Evolutionary conservation across 2,797 vertebrate species (phyloP).

Genomic region (Nasua narica): DNA sequence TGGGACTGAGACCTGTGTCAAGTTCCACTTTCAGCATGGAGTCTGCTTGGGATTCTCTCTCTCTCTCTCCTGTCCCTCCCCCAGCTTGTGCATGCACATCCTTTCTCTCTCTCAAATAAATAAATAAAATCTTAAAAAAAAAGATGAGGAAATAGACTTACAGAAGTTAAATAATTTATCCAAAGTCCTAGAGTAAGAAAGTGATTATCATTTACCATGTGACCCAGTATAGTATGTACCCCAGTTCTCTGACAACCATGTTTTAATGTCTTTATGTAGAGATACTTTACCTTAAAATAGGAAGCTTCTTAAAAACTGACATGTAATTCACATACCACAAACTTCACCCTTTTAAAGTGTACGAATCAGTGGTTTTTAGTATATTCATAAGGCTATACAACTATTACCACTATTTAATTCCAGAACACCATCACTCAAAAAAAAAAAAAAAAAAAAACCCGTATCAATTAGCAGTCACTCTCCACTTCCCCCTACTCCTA

Average conservation of each 20-base stretch:
- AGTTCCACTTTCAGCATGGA: background rate
- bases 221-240: background rate
- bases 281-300: background rate
- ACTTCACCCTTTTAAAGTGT: background rate
- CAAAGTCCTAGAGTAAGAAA: background rate
- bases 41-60: background rate
- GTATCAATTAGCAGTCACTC: background rate
- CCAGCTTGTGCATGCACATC: background rate
- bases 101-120: background rate
- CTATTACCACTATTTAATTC: background rate
- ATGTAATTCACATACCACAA: background rate
- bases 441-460: background rate
- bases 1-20: background rate
- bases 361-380: background rate
- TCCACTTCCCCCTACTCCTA: background rate
- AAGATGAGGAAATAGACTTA: background rate
- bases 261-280: background rate
- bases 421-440: background rate
- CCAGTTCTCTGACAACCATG: background rate
- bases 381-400: background rate
- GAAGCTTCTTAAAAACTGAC: background rate
- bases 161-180: background rate
- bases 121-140: background rate
- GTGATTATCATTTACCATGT: background rate
- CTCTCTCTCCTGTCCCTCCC: background rate